These are phyloP conservation scores for Bugulina stolonifera DNA, from an alignment of 2,888 invertebrate species.

Conservation along the genomic window DNA sequence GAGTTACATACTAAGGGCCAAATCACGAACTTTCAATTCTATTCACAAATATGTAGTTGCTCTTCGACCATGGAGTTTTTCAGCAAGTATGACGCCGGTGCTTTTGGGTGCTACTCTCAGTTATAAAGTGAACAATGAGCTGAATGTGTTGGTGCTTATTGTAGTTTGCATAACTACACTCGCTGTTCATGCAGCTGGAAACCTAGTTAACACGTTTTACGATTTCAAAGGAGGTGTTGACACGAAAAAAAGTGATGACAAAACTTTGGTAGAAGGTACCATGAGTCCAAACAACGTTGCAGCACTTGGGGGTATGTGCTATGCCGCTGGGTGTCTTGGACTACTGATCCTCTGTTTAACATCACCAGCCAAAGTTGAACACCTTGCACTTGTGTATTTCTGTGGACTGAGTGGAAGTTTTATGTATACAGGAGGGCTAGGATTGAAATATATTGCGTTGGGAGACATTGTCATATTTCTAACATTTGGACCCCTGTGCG, in stretches of 20 bases:
- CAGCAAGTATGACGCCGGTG: conserved; percentile 84
- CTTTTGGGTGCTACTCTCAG: conserved; percentile 81
- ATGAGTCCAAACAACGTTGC: conserved; percentile 77
- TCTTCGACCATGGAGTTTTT: conserved; percentile 86
- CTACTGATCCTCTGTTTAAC: conserved; percentile 70
- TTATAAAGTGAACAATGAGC: conserved; percentile 67
- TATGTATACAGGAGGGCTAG: conserved; percentile 92
- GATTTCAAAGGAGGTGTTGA: conserved; percentile 92
- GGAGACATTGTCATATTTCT: conserved; percentile 86
- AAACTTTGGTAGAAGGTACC: conserved; percentile 88
- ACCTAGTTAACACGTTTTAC: conserved; percentile 92
- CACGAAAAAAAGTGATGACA: conserved; percentile 70
- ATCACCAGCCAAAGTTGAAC: conserved; percentile 89
- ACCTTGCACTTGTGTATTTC: conserved; percentile 86
- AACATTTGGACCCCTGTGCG: conserved; percentile 88
- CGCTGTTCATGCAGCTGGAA: conserved; percentile 90
- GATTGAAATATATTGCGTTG: conserved; percentile 87
- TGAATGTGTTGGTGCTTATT: conserved; percentile 66
- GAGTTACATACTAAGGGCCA: neutral
- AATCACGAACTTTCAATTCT: neutral
- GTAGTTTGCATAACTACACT: conserved; percentile 79
- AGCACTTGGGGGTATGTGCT: conserved; percentile 79
- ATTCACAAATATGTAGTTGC: conserved; percentile 58
- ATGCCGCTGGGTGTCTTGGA: conserved; percentile 76
- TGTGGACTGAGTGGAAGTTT: conserved; percentile 91